Conservation (phyloP, 2,797 vertebrate species). For the Botia kubotai region DNA sequence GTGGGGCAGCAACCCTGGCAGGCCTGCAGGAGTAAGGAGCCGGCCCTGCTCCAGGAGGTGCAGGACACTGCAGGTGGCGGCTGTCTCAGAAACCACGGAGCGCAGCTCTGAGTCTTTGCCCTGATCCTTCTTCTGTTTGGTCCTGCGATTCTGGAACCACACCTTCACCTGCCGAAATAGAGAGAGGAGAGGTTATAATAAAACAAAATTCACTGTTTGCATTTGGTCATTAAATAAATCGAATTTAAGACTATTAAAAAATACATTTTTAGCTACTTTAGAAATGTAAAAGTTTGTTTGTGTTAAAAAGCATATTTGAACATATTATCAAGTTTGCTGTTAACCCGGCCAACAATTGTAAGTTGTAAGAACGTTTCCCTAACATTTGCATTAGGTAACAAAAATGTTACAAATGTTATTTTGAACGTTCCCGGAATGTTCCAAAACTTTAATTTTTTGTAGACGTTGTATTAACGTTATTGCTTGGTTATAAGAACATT, state of each 20-base stretch:
- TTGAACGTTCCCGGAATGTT: too few species aligned
- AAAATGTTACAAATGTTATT: too few species aligned
- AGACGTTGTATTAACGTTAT: too few species aligned
- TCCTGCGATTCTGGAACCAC: slow-evolving; percentile 97
- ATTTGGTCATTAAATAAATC: not conserved
- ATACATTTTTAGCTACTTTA: not conserved
- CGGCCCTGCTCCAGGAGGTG: slow-evolving; percentile 93
- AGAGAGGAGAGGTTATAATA: not conserved
- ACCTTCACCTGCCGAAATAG: slow-evolving; percentile 86
- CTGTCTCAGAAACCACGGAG: slow-evolving; percentile 93
- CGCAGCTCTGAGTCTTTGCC: slow-evolving; percentile 95
- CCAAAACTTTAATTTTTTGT: too few species aligned
- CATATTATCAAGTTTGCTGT: not conserved
- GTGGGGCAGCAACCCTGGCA: slow-evolving; percentile 90
- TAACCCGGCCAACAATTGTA: too few species aligned
- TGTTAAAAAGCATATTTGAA: not conserved
- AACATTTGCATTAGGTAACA: too few species aligned
- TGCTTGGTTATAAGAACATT: too few species aligned
- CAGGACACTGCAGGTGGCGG: slow-evolving; percentile 95
- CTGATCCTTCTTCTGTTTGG: slow-evolving; percentile 98
- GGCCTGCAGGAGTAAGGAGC: slow-evolving; percentile 88
- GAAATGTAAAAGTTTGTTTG: too few species aligned
- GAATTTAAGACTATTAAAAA: too few species aligned
- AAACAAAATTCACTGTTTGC: not conserved
- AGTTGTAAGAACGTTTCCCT: too few species aligned